Base-by-base conservation (phyloP, 2,797 vertebrate genomes). In the Sebastes flavidus region DNA sequence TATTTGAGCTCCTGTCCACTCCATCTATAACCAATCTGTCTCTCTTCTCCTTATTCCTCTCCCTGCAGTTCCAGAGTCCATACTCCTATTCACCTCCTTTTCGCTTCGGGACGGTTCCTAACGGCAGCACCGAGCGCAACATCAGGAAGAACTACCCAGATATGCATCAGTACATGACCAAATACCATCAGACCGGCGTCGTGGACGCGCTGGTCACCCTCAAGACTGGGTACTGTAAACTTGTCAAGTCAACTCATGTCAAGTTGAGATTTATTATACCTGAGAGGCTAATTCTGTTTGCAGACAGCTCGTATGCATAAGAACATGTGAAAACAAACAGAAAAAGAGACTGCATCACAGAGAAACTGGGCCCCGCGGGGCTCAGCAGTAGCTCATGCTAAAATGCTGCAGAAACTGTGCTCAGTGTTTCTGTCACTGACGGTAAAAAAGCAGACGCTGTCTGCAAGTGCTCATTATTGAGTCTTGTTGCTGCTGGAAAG, bases 151-250 rank as follows among this genome's bases (percentile, higher is more conserved):
- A 99, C 93, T 99, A 99, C 56, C 98, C 98, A 3, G 97, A 99
- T 73, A 99, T 99, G 98, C 98, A 99, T 84, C 97, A 98, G 77
- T 99, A 99, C 94, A 99, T 99, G 98, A 97, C 97, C 8, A 99
- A 98, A 82, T 99, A 97, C 80, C 98, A 99, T 78, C 98, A 99
- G 94, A 97, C 92, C 3, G 98, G 98, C 22, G 98, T 99, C 0
- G 92, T 94, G 81, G 98, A 99, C 20, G 98, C 98, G 7, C 94
- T 99, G 90, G 94, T 98, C 95, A 99, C 96, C 96, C 93, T 99
- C 90, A 99, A 99, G 93, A 97, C 97, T 9, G 98, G 98, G 98
- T 99, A 96, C 89, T 75, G 81, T 79, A 68, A 79, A 84, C 63
- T 63, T 84, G 84, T 87, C 79, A 78, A 56, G 62, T 34, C 27